Evolutionary conservation across 2,888 invertebrate genomes (phyloP).

Genomic region (Heliothis peltigera): DNA sequence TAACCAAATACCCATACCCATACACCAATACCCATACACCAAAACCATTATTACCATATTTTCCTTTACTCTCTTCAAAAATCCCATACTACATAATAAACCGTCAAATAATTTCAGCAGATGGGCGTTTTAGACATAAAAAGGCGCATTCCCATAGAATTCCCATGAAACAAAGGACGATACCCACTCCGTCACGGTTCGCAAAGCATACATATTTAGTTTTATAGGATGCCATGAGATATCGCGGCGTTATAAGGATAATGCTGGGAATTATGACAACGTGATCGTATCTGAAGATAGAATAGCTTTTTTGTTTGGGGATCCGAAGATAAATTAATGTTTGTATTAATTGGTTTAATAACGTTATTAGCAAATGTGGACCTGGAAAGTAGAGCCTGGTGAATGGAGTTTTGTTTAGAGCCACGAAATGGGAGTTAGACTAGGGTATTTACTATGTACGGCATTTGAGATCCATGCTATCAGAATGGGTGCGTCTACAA

Average conservation of each 20-base stretch:
- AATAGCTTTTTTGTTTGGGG: not conserved
- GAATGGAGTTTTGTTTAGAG: no score
- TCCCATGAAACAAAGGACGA: conserved; percentile 59
- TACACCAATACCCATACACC: not conserved
- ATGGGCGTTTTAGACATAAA: conserved; percentile 47
- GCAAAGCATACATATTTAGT: conserved; percentile 54
- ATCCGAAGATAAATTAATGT: conserved; percentile 1
- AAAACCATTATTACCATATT: conserved; percentile 14
- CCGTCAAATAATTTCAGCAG: conserved; percentile 44
- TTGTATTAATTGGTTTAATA: conserved; percentile 10
- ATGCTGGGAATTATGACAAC: conserved; percentile 38
- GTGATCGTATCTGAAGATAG: conserved; percentile 23
- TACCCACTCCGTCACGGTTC: conserved; percentile 49
- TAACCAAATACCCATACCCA: not conserved
- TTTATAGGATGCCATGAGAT: conserved; percentile 54
- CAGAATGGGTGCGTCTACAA: no score
- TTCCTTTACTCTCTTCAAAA: conserved; percentile 13
- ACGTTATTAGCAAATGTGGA: not conserved
- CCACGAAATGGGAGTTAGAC: no score
- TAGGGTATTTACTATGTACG: no score
- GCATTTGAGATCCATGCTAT: no score
- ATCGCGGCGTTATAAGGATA: conserved; percentile 46
- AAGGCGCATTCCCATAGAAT: conserved; percentile 48
- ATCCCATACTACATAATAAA: conserved; percentile 5
- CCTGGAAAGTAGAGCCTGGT: no score